Base-by-base conservation (phyloP, 2,113 vertebrate species). In the Perognathus longimembris region DNA sequence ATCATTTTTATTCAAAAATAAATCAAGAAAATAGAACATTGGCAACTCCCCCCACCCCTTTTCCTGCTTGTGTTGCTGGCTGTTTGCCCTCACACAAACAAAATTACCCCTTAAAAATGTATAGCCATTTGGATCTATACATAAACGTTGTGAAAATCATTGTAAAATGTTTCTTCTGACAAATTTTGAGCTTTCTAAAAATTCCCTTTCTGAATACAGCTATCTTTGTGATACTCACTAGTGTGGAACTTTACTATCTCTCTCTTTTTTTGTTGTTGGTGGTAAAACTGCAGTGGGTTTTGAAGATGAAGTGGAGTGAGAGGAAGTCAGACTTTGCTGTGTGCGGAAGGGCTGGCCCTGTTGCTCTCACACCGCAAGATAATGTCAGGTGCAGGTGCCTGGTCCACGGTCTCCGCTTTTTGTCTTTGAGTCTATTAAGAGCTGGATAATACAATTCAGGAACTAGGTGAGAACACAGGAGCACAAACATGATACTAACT, bases 391-490 rank as follows among this genome's bases (percentile, higher is more conserved):
- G 94, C 90, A 91, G 26, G 66, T 18, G 88, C 86, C 86, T 1
- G 93, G 38, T 85, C 7, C 90, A 97, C 86, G 85, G 59, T 94
- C 54, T 63, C 10, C 17, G 50, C 17, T 15, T 54, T 77, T 76
- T 75, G 57, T n/a, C 67, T 97, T 95, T 69, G 40, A 79, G 61
- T 79, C 59, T 74, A 10, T 2, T n/a, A 93, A 90, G 34, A 95
- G n/a, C 63, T 92, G 11, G 87, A 79, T 85, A 93, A 96, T 93
- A 76, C 89, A 96, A 30, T 84, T 89, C 0, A 83, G 38, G 30
- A 8, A 26, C 24, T 38, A 96, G 96, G 95, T 96, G 97, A 96
- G 88, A 97, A 97, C 75, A 67, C 32, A 74, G 73, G 96, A 97
- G 96, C 91, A 91, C 69, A 97, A 97, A 97, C 93, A 94, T 96